Evolutionary conservation across 2,888 invertebrate species (phyloP), one percentile per base, ranked within the genome.

Genomic region (Julus scanicus): DNA sequence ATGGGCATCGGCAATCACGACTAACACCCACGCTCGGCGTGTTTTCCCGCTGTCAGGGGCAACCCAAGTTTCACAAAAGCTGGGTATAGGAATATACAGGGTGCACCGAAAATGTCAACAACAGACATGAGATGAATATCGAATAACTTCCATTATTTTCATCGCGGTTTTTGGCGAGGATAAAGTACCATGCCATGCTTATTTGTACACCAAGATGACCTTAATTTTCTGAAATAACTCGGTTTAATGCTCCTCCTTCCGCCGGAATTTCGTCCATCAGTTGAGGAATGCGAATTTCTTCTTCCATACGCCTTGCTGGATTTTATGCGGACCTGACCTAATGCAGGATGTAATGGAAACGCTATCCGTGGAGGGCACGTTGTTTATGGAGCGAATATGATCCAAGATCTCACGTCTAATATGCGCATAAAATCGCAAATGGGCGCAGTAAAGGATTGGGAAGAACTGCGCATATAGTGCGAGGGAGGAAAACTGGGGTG

Each of bases 221-320:
- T 71, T 71, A 71, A 71, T 71, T 71, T 71, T 71, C 29, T 9
- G 20, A 9, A 29, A 71, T 71, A 71, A 71, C 71, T 71, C 71
- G 20, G 29, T 71, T 71, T 71, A 71, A 71, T 71, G 71, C 63
- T 9, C 29, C 20, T 71, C 71, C 71, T 71, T 71, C 71, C 71
- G 71, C 71, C 71, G 71, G 71, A 71, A 71, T 71, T 71, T 71
- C 71, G 71, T 71, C 71, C 71, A 71, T 71, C 71, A 71, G 29
- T 71, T 71, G 20, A 29, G 71, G 71, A 71, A 71, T 71, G 71
- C 9, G 71, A 6, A 29, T 29, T 71, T 71, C 71, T 71, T 71
- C 71, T 71, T 20, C 9, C 29, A 53, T 53, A 17, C 15, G 20
- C 63, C 15, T 2, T 57, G 29, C 29, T 17, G 63, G n/a, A 71